Evolutionary conservation across 1,140 invertebrate species (phyloP), one percentile per base, ranked within the genome.

Genomic region (Listronotus bonariensis): DNA sequence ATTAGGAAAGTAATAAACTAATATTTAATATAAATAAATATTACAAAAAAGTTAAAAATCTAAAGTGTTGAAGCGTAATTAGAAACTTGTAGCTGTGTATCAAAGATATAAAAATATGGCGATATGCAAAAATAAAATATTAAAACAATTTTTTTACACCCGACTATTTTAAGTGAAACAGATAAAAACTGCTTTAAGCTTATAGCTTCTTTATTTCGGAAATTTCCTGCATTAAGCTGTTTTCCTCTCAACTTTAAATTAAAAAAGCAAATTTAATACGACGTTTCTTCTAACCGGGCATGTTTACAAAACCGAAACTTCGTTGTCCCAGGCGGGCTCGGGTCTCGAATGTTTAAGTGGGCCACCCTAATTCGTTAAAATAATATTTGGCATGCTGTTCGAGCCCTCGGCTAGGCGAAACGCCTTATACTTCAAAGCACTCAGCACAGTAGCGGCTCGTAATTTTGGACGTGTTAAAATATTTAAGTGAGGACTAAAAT

Each of bases 321-420:
- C 52, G 51, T 63, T 63, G 52, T 45, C 31, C 34, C 46, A 45
- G 36, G 32, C 41, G 34, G 59, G 20, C 36, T 17, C 17, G 31
- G 45, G 14, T 49, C 53, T 52, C 43, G 41, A 55, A 46, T 42
- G 61, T 52, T 63, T 63, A 63, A 63, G 61, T 63, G 61, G 61
- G 52, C 59, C 38, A 31, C 46, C 66, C 53, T 68, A 62, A 57
- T 68, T 68, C 66, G 45, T 56, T 56, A 57, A 62, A 68, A 68
- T 52, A 68, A 68, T 68, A 63, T 68, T 68, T 68, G 65, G 65
- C 51, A 62, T 61, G 59, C 65, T 20, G 60, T 56, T 62, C 57
- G 38, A 46, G 59, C 59, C 45, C 14, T 52, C 61, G 61, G 61
- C 45, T 42, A 52, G 49, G 49, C 49, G 31, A 52, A 38, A 45